Evolutionary conservation across 2,888 invertebrate species (phyloP), one percentile per base, ranked within the genome.

Genomic region (Xanthorhoe designata): DNA sequence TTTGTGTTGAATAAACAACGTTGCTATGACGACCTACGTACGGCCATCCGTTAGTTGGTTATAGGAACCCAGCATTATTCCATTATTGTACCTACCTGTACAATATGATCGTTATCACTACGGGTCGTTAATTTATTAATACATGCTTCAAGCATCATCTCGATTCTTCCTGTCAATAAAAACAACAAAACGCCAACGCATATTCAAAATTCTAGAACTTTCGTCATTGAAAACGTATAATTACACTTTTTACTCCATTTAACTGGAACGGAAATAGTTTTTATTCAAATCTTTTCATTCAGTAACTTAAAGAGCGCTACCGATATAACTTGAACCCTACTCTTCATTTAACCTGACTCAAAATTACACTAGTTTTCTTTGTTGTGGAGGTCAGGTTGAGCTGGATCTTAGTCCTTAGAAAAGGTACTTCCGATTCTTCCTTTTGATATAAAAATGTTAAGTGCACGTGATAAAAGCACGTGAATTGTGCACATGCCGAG

Each of bases 341-440:
- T 49, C 42, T 64, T 61, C 19, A 35, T 49, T 42, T 53, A 45
- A 29, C n/a, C 53, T 5, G 13, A 50, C 18, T 17, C 17, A 54
- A 52, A 47, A 51, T 54, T 18, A 2, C 19, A 19, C 4, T 17
- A 13, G 10, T 8, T 50, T 61, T 2, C 51, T 18, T 60, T 35
- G 56, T 63, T 61, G 54, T 29, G 70, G n/a, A 32, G 72, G 6
- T 69, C 72, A 53, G 56, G 5, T 17, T 60, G 32, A 5, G 32
- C 3, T 75, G 78, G 76, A 54, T 54, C 32, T 49, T 0, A 2
- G 49, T 52, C 52, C 60, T 60, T 73, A 71, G 74, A 76, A 74
- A 73, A 72, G 52, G 70, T 61, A 79, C 73, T 83, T 83, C 82
- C 82, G 82, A 82, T 83, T 79, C 81, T 68, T 78, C 82, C 78